Evolutionary conservation across 2,888 invertebrate species (phyloP).

Genomic region (Cryptophagus acutangulus): DNA sequence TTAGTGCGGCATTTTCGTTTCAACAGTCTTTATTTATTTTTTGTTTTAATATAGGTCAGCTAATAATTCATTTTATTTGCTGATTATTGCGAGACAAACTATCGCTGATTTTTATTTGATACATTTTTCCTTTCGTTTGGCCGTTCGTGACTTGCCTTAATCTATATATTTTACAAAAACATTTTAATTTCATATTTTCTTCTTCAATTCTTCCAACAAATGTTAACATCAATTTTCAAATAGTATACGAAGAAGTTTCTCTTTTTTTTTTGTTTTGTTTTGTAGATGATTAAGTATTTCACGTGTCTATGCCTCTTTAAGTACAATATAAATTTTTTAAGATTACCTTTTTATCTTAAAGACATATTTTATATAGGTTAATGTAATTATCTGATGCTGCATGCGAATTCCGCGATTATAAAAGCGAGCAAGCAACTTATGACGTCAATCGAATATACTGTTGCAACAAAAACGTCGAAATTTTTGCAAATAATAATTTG

Average conservation of each 20-base stretch:
- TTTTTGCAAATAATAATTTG: too few relatives aligned
- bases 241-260: constrained; percentile 7
- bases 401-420: constrained; percentile 6
- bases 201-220: too few relatives aligned
- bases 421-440: too few relatives aligned
- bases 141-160: constrained; percentile 27
- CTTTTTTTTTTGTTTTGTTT: constrained; percentile 2
- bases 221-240: too few relatives aligned
- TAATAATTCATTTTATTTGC: constrained; percentile 23
- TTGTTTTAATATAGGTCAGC: constrained; percentile 20
- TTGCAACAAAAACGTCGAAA: too few relatives aligned
- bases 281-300: constrained; percentile 7
- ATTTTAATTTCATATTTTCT: neutral
- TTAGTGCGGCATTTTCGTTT: constrained; percentile 17
- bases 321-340: neutral
- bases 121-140: constrained; percentile 25
- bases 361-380: constrained; percentile 15
- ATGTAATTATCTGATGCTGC: constrained; percentile 17
- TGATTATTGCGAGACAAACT: constrained; percentile 26
- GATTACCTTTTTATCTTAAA: constrained; percentile 4
- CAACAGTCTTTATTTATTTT: neutral
- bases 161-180: constrained; percentile 12
- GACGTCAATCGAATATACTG: too few relatives aligned
- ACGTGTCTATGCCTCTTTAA: constrained; percentile 4
- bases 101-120: constrained; percentile 30